These are phyloP conservation scores for Neria commutata DNA, from an alignment of 2,888 invertebrate genomes.

Conservation along the genomic window DNA sequence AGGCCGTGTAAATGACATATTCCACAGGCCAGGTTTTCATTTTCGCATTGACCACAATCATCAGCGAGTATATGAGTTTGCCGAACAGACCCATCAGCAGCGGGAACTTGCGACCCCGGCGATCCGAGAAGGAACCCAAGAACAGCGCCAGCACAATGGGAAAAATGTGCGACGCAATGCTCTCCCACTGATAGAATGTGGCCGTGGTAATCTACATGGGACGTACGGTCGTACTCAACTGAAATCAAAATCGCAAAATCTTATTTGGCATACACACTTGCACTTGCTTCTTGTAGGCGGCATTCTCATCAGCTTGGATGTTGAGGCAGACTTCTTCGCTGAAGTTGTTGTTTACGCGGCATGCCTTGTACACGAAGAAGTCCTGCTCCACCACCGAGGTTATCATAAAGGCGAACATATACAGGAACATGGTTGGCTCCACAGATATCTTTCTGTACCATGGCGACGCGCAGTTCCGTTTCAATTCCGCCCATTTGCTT, in stretches of 20 bases:
- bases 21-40: conserved; percentile 74
- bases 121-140: conserved; percentile 82
- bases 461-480: conserved; percentile 23
- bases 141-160: conserved; percentile 80
- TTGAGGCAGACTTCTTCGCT: conserved; percentile 72
- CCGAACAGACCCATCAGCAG: conserved; percentile 75
- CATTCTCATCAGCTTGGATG: conserved; percentile 66
- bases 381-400: conserved; percentile 81
- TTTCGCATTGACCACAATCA: conserved; percentile 74
- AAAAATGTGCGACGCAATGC: conserved; percentile 74
- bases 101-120: conserved; percentile 76
- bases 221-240: background rate
- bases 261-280: conserved; percentile 67
- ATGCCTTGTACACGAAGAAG: conserved; percentile 79
- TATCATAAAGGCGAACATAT: conserved; percentile 86
- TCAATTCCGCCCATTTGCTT: conserved; percentile 21
- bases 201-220: conserved; percentile 71
- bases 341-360: conserved; percentile 74
- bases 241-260: background rate
- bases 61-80: conserved; percentile 75
- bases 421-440: conserved; percentile 86
- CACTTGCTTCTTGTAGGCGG: conserved; percentile 67
- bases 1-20: conserved; percentile 76
- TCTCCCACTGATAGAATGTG: conserved; percentile 79
- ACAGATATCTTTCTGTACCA: conserved; percentile 67